Evolutionary conservation across 2,888 invertebrate species (phyloP).

Genomic region (Mythimna pallens): DNA sequence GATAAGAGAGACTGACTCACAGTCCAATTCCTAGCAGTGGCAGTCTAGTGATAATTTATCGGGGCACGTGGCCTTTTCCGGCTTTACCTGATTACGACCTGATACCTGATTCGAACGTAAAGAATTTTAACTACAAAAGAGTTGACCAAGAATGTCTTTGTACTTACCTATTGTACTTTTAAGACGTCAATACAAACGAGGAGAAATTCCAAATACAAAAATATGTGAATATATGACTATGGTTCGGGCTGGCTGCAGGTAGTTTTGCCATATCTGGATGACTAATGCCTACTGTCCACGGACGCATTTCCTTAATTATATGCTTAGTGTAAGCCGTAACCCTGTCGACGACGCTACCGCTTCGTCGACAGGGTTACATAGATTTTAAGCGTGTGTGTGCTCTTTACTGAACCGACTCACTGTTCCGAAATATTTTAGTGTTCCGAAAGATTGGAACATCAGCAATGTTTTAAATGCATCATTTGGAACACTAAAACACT

Average conservation of each 20-base stretch:
- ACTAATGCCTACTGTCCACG: too few relatives aligned
- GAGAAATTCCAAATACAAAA: conserved; percentile 8
- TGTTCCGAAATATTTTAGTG: too few relatives aligned
- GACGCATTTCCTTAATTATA: too few relatives aligned
- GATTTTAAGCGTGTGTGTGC: too few relatives aligned
- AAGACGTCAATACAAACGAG: not conserved
- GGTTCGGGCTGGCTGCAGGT: not conserved
- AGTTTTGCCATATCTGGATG: not conserved
- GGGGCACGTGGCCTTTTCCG: conserved; percentile 10
- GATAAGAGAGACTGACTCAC: conserved; percentile 37
- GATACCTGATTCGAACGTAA: too few relatives aligned
- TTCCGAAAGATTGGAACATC: too few relatives aligned
- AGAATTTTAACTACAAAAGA: conserved; percentile 6
- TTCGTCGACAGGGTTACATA: too few relatives aligned
- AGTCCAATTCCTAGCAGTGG: conserved; percentile 7
- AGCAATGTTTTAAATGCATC: too few relatives aligned
- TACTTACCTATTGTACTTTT: not conserved
- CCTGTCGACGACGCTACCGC: too few relatives aligned
- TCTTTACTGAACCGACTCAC: too few relatives aligned
- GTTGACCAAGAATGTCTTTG: conserved; percentile 5
- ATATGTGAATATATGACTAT: not conserved
- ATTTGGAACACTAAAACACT: too few relatives aligned
- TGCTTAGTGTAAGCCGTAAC: too few relatives aligned
- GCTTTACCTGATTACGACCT: not conserved
- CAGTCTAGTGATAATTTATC: conserved; percentile 14